Evolutionary conservation across 64 coral and sea anemone genomes (phyloP).

Genomic region (Dendronephthya gigantea): DNA sequence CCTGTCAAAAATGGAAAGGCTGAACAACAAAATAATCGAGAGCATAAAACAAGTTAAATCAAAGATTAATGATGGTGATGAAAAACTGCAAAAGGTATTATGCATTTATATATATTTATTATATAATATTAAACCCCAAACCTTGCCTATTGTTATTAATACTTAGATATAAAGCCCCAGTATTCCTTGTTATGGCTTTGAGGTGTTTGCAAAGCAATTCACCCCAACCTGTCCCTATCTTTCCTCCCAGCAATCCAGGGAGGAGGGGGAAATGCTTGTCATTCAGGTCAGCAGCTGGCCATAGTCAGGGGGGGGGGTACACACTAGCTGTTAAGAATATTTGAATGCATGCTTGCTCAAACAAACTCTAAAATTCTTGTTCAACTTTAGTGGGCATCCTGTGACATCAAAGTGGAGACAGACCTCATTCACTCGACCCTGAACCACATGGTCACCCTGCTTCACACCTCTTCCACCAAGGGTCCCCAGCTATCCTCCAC

Average conservation of each 20-base stretch:
- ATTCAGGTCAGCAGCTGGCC: too few relatives aligned
- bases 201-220: too few relatives aligned
- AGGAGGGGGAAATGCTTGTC: too few relatives aligned
- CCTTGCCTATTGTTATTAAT: too few relatives aligned
- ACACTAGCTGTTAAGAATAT: too few relatives aligned
- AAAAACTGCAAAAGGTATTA: slow-evolving; percentile 10
- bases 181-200: too few relatives aligned
- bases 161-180: too few relatives aligned
- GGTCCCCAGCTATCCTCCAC: not conserved
- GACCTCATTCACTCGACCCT: not conserved
- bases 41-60: not conserved
- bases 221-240: too few relatives aligned
- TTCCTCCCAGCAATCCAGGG: too few relatives aligned
- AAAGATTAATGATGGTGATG: not conserved
- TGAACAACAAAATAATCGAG: not conserved
- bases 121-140: too few relatives aligned
- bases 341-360: too few relatives aligned
- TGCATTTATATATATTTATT: not conserved
- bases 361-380: not conserved
- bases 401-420: not conserved
- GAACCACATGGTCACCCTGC: not conserved
- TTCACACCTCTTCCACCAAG: not conserved
- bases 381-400: not conserved
- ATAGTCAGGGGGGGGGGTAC: too few relatives aligned
- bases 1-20: not conserved